These are phyloP conservation scores for Muschampia plurimacula DNA, from an alignment of 2,888 invertebrate species.

Conservation along the genomic window DNA sequence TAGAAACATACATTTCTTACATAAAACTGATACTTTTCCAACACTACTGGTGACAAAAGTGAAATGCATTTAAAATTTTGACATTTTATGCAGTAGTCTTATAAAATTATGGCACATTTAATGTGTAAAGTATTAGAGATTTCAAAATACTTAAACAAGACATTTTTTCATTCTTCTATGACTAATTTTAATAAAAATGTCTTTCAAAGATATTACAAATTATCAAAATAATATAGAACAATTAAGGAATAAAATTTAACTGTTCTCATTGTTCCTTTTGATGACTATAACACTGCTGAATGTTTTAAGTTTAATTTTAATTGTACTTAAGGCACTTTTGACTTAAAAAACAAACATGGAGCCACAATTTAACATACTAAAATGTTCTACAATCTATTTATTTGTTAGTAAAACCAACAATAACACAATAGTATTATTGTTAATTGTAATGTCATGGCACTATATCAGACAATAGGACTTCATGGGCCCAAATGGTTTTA, in stretches of 20 bases:
- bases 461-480: conserved; percentile 52
- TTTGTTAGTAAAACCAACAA: conserved; percentile 30
- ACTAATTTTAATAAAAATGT: not conserved
- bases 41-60: not conserved
- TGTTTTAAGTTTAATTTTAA: not conserved
- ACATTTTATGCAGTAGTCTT: conserved; percentile 5
- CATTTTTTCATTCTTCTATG: not conserved
- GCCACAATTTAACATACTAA: not conserved
- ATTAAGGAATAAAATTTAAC: not conserved
- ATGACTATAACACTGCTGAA: not conserved
- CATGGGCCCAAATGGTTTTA: conserved; percentile 43
- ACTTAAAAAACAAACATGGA: not conserved
- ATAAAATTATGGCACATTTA: conserved; percentile 27
- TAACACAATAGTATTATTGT: conserved; percentile 37
- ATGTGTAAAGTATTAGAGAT: conserved; percentile 3
- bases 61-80: not conserved
- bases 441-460: conserved; percentile 54
- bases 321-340: conserved; percentile 22
- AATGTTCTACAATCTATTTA: not conserved
- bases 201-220: not conserved
- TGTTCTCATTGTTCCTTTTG: not conserved
- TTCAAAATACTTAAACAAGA: not conserved
- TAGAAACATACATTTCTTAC: not conserved
- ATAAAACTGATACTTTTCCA: not conserved
- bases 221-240: not conserved